These are phyloP conservation scores for Lophotriccus pileatus DNA, from an alignment of 2,797 vertebrate genomes.

Conservation along the genomic window DNA sequence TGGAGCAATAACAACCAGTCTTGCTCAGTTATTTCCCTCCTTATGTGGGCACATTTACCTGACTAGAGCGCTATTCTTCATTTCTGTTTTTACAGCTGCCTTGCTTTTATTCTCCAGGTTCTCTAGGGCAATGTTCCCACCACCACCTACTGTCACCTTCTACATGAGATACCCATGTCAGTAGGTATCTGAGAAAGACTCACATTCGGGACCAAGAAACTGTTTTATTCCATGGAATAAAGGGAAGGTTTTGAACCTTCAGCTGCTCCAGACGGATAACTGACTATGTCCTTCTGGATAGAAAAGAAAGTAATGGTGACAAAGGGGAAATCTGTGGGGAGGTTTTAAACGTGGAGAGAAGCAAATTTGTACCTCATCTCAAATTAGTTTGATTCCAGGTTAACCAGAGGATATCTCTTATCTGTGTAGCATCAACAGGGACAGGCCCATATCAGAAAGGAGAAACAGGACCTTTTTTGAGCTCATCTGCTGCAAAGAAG, in stretches of 20 bases:
- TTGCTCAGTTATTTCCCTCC: background rate
- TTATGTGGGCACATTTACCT: background rate
- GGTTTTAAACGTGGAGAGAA: background rate
- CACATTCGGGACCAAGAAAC: background rate
- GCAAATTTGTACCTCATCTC: background rate
- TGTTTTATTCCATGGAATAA: background rate
- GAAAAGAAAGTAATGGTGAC: background rate
- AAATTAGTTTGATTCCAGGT: background rate
- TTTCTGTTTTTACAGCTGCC: background rate
- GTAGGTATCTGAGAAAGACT: background rate
- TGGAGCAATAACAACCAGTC: background rate
- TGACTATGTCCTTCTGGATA: background rate
- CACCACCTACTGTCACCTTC: background rate
- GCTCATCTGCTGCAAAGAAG: background rate
- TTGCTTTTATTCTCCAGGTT: background rate
- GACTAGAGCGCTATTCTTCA: background rate
- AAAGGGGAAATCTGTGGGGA: background rate
- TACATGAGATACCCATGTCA: background rate
- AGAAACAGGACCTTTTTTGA: background rate
- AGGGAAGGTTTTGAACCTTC: background rate
- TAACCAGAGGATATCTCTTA: background rate
- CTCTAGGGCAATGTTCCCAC: background rate
- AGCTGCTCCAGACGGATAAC: background rate
- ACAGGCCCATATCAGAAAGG: background rate
- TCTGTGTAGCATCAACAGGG: background rate